Conservation (phyloP, 2,797 vertebrate genomes). For the Siniperca obscura region DNA sequence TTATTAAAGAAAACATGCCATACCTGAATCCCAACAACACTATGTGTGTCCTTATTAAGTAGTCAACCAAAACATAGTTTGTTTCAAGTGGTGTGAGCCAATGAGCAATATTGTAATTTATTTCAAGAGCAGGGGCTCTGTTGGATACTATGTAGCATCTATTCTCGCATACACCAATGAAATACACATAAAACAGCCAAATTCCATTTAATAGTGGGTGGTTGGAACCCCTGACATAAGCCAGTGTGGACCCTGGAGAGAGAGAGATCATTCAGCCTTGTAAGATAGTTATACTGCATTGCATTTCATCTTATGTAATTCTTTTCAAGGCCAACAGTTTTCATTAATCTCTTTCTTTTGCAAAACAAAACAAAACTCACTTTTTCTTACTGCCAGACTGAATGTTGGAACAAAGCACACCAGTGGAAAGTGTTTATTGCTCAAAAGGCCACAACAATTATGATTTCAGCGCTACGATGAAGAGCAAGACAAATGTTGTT, state of each 20-base stretch:
- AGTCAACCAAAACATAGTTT: slow-evolving; percentile 8
- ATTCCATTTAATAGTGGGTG: slow-evolving; percentile 39
- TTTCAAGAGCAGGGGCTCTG: slow-evolving; percentile 1
- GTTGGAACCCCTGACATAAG: slow-evolving; percentile 47
- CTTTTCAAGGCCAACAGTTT: slow-evolving; percentile 37
- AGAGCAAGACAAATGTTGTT: slow-evolving; percentile 64
- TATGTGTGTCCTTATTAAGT: background rate
- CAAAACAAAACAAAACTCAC: slow-evolving; percentile 40
- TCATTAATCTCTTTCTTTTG: slow-evolving; percentile 46
- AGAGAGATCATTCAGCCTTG: slow-evolving; percentile 31
- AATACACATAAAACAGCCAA: slow-evolving; percentile 30
- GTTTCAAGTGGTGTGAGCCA: slow-evolving; percentile 2
- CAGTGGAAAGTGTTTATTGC: slow-evolving; percentile 52
- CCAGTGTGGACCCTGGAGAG: slow-evolving; percentile 8
- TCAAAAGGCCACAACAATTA: slow-evolving; percentile 63
- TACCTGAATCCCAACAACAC: background rate
- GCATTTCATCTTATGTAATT: slow-evolving; percentile 43
- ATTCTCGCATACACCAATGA: slow-evolving; percentile 3
- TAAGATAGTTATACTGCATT: slow-evolving; percentile 26
- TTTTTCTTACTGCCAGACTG: slow-evolving; percentile 15
- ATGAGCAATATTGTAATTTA: slow-evolving; percentile 20
- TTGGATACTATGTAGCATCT: slow-evolving; percentile 5
- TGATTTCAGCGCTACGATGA: slow-evolving; percentile 40
- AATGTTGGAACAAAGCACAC: slow-evolving; percentile 40
- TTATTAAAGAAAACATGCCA: too few species aligned